Conservation (phyloP, 92 coral and sea anemone species). For the Actinostola sp. region DNA sequence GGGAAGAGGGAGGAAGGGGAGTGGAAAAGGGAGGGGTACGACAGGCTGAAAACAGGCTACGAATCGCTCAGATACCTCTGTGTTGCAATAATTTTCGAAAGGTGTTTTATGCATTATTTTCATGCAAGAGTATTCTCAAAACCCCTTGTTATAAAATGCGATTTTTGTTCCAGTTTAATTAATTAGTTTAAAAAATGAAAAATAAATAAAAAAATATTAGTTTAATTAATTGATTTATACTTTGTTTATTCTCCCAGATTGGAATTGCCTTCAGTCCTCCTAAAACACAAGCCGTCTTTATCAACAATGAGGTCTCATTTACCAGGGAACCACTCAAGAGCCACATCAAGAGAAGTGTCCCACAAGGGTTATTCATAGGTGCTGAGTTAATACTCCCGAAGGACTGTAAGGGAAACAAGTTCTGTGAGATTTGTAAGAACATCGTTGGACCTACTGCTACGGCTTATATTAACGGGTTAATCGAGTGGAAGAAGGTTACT, state of each 20-base stretch:
- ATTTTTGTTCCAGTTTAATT: no score
- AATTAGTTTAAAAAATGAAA: no score
- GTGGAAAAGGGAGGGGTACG: no score
- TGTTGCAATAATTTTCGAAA: no score
- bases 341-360: slow-evolving; percentile 25
- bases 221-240: not conserved
- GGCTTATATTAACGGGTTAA: slow-evolving; percentile 72
- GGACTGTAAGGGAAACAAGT: slow-evolving; percentile 89
- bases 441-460: slow-evolving; percentile 85
- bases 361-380: slow-evolving; percentile 75
- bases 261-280: slow-evolving; percentile 87
- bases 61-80: no score
- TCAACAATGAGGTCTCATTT: slow-evolving; percentile 51
- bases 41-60: no score
- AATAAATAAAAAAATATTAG: no score
- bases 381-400: slow-evolving; percentile 87
- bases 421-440: slow-evolving; percentile 84
- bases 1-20: no score
- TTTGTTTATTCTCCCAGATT: slow-evolving; percentile 47
- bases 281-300: slow-evolving; percentile 39
- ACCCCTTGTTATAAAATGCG: no score
- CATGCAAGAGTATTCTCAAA: no score
- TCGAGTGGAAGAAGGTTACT: slow-evolving; percentile 75
- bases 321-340: slow-evolving; percentile 79
- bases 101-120: no score